Evolutionary conservation across 2,797 vertebrate genomes (phyloP).

Genomic region (Chaenodraco wilsoni): DNA sequence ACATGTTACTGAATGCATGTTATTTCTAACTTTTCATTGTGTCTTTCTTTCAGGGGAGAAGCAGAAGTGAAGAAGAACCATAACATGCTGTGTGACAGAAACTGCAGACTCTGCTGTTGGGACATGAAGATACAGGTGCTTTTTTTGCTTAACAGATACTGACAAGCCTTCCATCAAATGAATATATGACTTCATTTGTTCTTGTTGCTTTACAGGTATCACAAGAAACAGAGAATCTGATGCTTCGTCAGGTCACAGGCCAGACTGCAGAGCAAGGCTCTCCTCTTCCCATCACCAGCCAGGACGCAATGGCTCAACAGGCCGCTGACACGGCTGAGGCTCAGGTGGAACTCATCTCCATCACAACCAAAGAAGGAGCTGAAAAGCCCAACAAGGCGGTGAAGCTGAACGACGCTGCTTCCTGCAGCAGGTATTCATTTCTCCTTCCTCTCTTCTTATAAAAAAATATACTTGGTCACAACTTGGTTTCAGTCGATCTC

Average conservation of each 20-base stretch:
- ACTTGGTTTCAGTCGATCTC: background rate
- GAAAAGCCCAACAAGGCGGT: background rate
- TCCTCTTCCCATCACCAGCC: conserved; percentile 1
- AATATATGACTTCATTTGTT: background rate
- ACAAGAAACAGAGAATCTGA: conserved; percentile 79
- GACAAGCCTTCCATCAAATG: background rate
- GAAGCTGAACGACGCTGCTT: conserved; percentile 14
- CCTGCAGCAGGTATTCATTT: conserved; percentile 41
- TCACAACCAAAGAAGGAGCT: background rate
- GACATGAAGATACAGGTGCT: conserved; percentile 79
- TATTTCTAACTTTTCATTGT: conserved; percentile 11
- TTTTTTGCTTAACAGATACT: background rate
- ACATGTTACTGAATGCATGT: background rate
- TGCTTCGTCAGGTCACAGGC: conserved; percentile 77
- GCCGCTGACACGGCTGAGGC: conserved; percentile 1
- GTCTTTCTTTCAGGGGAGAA: conserved; percentile 54
- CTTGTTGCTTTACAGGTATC: conserved; percentile 67
- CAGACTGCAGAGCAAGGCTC: conserved; percentile 19
- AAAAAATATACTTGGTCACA: background rate
- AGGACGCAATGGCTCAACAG: conserved; percentile 13
- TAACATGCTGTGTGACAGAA: conserved; percentile 77
- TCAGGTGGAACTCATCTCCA: background rate
- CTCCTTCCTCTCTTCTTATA: background rate
- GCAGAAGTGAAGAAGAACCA: conserved; percentile 60
- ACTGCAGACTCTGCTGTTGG: conserved; percentile 85